Evolutionary conservation across 2,888 invertebrate genomes (phyloP).

Genomic region (Ormyrus labotus): DNA sequence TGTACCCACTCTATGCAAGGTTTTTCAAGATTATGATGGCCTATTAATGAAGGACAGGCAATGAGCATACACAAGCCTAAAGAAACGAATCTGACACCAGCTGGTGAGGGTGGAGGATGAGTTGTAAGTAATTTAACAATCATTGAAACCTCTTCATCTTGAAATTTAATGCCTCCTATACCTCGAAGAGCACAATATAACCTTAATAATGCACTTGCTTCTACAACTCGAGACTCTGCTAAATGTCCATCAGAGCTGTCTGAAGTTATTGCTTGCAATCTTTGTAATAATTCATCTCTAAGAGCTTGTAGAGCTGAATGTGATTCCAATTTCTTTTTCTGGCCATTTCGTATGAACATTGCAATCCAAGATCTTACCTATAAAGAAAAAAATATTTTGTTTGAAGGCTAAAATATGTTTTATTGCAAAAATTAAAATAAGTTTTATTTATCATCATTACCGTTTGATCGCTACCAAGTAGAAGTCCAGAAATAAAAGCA

Average conservation of each 20-base stretch:
- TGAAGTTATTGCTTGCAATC: constrained; percentile 82
- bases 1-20: constrained; percentile 94
- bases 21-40: constrained; percentile 84
- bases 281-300: constrained; percentile 85
- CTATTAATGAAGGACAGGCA: constrained; percentile 92
- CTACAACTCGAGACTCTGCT: constrained; percentile 83
- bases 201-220: constrained; percentile 92
- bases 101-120: constrained; percentile 91
- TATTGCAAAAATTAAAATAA: neutral
- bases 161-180: constrained; percentile 94
- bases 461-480: constrained; percentile 92
- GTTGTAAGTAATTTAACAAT: constrained; percentile 91
- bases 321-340: constrained; percentile 88
- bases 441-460: constrained; percentile 26
- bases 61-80: constrained; percentile 95
- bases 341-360: constrained; percentile 90
- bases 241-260: constrained; percentile 80
- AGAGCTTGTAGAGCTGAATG: constrained; percentile 83
- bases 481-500: constrained; percentile 90
- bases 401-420: neutral
- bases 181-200: constrained; percentile 95
- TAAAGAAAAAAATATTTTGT: constrained; percentile 5
- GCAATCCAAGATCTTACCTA: constrained; percentile 93
- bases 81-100: constrained; percentile 94
- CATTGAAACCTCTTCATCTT: constrained; percentile 92